Conservation (phyloP, 2,888 invertebrate genomes). For the Hypercompe scribonia region DNA sequence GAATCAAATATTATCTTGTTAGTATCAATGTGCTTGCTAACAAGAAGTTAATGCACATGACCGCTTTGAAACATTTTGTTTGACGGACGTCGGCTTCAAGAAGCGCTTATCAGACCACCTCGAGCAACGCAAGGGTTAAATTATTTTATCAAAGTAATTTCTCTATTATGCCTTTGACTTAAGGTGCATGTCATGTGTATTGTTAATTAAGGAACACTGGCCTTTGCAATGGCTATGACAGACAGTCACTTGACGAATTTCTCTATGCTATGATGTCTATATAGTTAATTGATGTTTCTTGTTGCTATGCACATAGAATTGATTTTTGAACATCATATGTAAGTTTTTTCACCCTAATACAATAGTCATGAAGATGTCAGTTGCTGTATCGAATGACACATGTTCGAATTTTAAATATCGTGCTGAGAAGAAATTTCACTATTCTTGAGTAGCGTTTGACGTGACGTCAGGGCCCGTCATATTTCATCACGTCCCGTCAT, state of each 20-base stretch:
- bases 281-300: conserved; percentile 22
- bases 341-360: conserved; percentile 47
- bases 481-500: conserved; percentile 23
- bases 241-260: conserved; percentile 81
- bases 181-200: conserved; percentile 44
- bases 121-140: conserved; percentile 59
- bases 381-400: conserved; percentile 79
- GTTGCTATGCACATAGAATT: conserved; percentile 20
- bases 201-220: conserved; percentile 45
- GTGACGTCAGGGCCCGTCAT: conserved; percentile 47
- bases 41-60: conserved; percentile 81
- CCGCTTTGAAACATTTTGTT: conserved; percentile 78
- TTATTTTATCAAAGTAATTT: conserved; percentile 40
- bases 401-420: conserved; percentile 77
- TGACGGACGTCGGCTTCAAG: conserved; percentile 76
- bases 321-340: conserved; percentile 34
- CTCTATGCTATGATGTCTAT: conserved; percentile 63
- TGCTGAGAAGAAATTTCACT: conserved; percentile 82
- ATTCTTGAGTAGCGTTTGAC: conserved; percentile 75
- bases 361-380: conserved; percentile 81
- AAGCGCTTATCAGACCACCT: conserved; percentile 74
- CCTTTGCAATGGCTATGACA: conserved; percentile 70
- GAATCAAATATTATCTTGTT: conserved; percentile 73
- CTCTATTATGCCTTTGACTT: conserved; percentile 25
- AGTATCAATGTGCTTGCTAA: conserved; percentile 71